phyloP scores from a whole-genome alignment of 2,113 vertebrate genomes.

The Microcebus lehilahytsara region DNA sequence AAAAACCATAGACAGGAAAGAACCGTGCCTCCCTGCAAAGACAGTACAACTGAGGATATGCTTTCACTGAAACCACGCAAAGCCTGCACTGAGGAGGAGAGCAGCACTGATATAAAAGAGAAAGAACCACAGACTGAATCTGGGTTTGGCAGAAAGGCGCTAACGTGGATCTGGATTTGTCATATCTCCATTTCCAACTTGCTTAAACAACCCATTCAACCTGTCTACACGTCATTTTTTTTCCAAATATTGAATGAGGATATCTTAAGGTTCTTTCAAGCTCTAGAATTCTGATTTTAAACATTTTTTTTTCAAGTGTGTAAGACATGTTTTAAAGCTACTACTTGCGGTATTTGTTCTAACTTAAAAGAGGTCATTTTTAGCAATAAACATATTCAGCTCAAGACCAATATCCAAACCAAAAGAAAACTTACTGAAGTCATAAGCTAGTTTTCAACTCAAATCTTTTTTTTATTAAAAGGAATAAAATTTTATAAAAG shows the following conservation, averaged over 20 bases:
- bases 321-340: conserved; percentile 18
- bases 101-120: not conserved
- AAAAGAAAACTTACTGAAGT: conserved; percentile 41
- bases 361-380: not conserved
- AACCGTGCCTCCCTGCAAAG: not conserved
- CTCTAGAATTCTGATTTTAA: conserved; percentile 15
- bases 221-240: not conserved
- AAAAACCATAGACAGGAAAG: not conserved
- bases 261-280: not conserved
- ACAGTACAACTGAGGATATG: not conserved
- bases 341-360: not conserved
- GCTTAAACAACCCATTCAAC: not conserved
- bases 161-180: not conserved
- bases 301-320: not conserved
- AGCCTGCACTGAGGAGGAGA: not conserved
- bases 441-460: conserved; percentile 31
- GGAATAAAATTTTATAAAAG: too few species aligned
- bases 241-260: not conserved
- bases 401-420: conserved; percentile 17
- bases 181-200: not conserved
- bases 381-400: not conserved
- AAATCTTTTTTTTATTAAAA: not conserved
- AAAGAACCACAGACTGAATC: not conserved
- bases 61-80: not conserved
- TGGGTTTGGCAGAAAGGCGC: not conserved